Conservation (phyloP, 2,797 vertebrate genomes). For the Lithobates pipiens region DNA sequence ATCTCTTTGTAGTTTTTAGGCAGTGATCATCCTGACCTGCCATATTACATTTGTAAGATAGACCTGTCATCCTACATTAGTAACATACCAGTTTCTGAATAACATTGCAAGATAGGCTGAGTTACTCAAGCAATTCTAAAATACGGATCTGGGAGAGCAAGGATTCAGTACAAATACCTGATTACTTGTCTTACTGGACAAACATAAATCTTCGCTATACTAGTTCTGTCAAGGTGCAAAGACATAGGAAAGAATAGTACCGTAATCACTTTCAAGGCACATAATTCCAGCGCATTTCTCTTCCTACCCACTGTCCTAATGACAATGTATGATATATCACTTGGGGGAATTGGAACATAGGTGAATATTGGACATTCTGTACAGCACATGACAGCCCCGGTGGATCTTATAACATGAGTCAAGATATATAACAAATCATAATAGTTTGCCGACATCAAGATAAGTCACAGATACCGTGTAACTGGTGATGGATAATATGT, state of each 20-base stretch:
- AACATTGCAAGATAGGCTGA: too few species aligned
- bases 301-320: neutral
- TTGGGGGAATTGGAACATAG: neutral
- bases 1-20: too few species aligned
- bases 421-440: slow-evolving; percentile 29
- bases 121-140: too few species aligned
- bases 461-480: neutral
- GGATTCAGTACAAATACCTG: too few species aligned
- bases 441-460: slow-evolving; percentile 1
- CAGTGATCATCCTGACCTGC: too few species aligned
- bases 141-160: too few species aligned
- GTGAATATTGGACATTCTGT: slow-evolving; percentile 19
- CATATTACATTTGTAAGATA: too few species aligned
- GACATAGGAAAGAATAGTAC: neutral
- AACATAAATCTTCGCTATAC: neutral
- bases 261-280: neutral
- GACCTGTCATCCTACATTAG: too few species aligned
- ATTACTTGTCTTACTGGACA: too few species aligned
- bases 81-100: too few species aligned
- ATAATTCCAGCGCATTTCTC: neutral
- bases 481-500: neutral
- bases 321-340: slow-evolving; percentile 18
- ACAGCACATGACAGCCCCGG: neutral
- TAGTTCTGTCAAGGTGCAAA: neutral
- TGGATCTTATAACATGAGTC: slow-evolving; percentile 5